Conservation (phyloP, 2,888 invertebrate species). For the Tetramorium bicarinatum region DNA sequence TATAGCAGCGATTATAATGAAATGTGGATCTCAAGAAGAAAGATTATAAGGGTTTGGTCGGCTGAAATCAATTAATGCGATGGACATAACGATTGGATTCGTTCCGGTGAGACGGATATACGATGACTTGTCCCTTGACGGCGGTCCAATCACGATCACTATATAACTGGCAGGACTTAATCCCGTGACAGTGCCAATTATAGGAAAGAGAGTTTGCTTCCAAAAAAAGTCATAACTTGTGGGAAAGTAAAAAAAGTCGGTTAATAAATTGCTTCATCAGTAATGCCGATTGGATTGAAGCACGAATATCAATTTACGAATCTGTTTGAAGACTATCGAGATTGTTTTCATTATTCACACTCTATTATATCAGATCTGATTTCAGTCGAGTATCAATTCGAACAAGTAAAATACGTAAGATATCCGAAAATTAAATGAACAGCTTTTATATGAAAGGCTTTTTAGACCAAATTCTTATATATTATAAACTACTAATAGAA, state of each 20-base stretch:
- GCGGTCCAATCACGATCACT: conserved; percentile 40
- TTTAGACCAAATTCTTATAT: neutral
- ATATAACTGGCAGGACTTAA: conserved; percentile 48
- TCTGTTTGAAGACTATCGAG: neutral
- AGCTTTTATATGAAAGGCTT: neutral
- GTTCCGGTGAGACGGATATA: conserved; percentile 51
- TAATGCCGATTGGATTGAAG: neutral
- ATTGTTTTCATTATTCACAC: neutral
- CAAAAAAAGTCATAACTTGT: conserved; percentile 12
- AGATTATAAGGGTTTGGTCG: conserved; percentile 29
- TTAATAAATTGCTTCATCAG: conserved; percentile 22
- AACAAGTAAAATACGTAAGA: neutral
- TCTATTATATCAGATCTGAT: neutral
- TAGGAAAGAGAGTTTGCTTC: neutral
- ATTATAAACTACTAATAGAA: neutral
- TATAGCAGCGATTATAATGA: conserved; percentile 65
- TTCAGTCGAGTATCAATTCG: neutral
- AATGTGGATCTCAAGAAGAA: conserved; percentile 28
- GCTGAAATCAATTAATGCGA: conserved; percentile 61
- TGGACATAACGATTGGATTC: conserved; percentile 49
- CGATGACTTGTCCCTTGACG: conserved; percentile 47
- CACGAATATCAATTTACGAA: conserved; percentile 2
- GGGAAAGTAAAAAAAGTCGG: neutral
- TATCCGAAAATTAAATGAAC: neutral
- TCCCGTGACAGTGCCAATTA: conserved; percentile 52